Evolutionary conservation across 2,113 vertebrate genomes (phyloP).

Genomic region (Urocynchramus pylzowi): DNA sequence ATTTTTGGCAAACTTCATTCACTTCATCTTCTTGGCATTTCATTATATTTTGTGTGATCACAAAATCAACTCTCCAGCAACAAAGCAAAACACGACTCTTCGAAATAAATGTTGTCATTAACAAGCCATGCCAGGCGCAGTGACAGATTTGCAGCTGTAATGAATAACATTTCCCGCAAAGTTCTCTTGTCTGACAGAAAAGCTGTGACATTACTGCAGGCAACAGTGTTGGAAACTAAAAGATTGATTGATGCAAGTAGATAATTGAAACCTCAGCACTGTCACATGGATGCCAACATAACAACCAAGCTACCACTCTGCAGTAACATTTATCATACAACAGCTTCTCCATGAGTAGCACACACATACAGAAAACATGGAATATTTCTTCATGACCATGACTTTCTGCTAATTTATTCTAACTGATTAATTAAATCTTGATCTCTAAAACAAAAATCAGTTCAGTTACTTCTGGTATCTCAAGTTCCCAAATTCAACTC

Average conservation of each 20-base stretch:
- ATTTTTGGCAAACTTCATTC: conserved; percentile 79
- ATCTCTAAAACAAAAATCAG: background rate
- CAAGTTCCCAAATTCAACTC: background rate
- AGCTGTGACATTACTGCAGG: conserved; percentile 80
- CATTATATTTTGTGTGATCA: conserved; percentile 80
- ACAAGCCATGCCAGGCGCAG: conserved; percentile 74
- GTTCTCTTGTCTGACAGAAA: conserved; percentile 80
- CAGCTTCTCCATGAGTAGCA: conserved; percentile 31
- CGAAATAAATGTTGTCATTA: conserved; percentile 86
- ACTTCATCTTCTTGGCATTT: conserved; percentile 82
- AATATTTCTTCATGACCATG: conserved; percentile 21
- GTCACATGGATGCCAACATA: conserved; percentile 68
- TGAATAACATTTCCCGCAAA: conserved; percentile 81
- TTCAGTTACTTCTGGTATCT: background rate
- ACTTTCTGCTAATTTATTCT: conserved; percentile 7
- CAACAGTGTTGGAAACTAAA: conserved; percentile 72
- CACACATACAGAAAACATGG: background rate
- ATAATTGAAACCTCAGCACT: conserved; percentile 79
- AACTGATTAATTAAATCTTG: background rate
- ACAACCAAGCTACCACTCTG: conserved; percentile 61
- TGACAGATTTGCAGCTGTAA: conserved; percentile 85
- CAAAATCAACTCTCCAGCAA: conserved; percentile 79
- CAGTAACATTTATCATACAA: conserved; percentile 68
- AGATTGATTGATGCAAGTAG: conserved; percentile 79
- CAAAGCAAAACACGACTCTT: conserved; percentile 77